Conservation (phyloP, 2,113 vertebrate genomes). For the Zosterops pallidus region DNA sequence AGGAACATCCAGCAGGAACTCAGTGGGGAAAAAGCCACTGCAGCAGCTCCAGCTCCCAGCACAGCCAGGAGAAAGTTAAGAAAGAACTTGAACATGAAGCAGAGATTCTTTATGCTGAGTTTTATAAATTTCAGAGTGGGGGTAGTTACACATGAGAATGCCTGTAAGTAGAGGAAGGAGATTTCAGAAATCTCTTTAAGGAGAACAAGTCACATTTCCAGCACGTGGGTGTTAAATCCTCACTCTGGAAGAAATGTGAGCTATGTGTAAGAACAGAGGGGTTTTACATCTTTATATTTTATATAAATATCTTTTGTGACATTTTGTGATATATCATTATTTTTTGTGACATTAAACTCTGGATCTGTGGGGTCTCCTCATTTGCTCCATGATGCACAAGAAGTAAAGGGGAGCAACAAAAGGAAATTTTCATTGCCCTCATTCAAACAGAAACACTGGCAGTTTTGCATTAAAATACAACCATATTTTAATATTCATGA, state of each 20-base stretch:
- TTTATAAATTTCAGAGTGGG: not conserved
- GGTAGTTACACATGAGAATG: not conserved
- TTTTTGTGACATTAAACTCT: not conserved
- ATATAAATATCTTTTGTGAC: too few species aligned
- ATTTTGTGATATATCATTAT: too few species aligned
- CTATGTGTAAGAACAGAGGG: not conserved
- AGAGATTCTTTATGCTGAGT: not conserved
- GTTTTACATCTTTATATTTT: not conserved
- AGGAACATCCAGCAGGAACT: not conserved
- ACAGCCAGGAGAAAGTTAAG: not conserved
- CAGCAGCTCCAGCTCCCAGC: not conserved
- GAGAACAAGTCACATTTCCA: not conserved
- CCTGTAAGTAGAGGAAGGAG: not conserved
- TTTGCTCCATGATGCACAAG: not conserved
- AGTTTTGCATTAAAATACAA: not conserved
- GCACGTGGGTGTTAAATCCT: fast-evolving
- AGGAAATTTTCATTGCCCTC: not conserved
- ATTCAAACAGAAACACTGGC: not conserved
- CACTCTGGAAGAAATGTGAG: not conserved
- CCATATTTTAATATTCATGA: not conserved
- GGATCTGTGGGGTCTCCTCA: not conserved
- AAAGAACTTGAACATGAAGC: not conserved
- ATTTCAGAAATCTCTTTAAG: not conserved
- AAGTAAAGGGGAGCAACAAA: not conserved
- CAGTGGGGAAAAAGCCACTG: not conserved